Percentiles rank a stretch among this genome's conserved stretches.
phyloP scores from a whole-genome alignment of 2,797 vertebrate species.

The Sphaeramia orbicularis region DNA sequence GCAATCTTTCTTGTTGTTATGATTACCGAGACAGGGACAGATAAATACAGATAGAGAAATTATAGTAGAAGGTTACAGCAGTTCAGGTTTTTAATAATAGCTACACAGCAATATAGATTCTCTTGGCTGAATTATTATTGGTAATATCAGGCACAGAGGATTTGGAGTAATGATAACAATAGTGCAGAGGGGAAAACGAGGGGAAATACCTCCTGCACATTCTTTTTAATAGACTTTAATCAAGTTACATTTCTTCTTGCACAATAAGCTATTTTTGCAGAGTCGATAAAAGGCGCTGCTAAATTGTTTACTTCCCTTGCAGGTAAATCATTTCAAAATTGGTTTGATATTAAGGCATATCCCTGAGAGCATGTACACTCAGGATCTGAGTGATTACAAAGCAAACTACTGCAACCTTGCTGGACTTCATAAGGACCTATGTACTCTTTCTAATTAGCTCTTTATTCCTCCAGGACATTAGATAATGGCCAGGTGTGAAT shows the following conservation, averaged over 20 bases:
- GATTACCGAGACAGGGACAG: conserved; percentile 36
- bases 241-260: conserved; percentile 72
- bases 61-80: conserved; percentile 11
- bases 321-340: conserved; percentile 85
- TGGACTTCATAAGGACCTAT: conserved; percentile 59
- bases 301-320: conserved; percentile 81
- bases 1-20: conserved; percentile 22
- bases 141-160: conserved; percentile 64
- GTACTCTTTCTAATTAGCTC: conserved; percentile 76
- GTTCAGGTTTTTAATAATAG: conserved; percentile 58
- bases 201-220: conserved; percentile 42
- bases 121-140: conserved; percentile 66
- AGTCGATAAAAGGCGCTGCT: conserved; percentile 76
- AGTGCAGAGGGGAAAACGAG: conserved; percentile 6
- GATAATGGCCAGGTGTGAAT: conserved; percentile 69
- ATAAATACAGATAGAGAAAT: conserved; percentile 22
- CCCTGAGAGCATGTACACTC: conserved; percentile 67
- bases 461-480: conserved; percentile 53
- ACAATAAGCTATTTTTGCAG: conserved; percentile 75
- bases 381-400: conserved; percentile 76
- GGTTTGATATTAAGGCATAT: conserved; percentile 79
- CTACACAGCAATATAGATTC: conserved; percentile 51
- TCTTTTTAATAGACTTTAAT: conserved; percentile 76
- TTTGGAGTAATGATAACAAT: conserved; percentile 72
- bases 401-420: conserved; percentile 69